Evolutionary conservation across 2,888 invertebrate species (phyloP), one percentile per base, ranked within the genome.

Genomic region (Cosmorhoe ocellata): DNA sequence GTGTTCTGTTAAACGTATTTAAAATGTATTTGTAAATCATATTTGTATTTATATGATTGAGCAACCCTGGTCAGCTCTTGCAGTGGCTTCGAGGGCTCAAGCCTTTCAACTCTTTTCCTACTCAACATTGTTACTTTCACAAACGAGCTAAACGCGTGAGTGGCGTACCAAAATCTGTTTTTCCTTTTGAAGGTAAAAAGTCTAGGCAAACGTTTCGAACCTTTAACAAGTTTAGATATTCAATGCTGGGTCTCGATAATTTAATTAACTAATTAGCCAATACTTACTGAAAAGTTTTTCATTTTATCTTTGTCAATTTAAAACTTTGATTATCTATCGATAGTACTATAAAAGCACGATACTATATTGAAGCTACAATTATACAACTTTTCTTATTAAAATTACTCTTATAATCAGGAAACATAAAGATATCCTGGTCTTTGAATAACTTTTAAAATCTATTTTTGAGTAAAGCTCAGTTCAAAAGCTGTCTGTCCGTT

Each of bases 71-170:
- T 47, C 39, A 44, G 47, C 48, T 51, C 37, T 33, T 63, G 52
- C 59, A 75, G 70, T 62, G 69, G 66, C 67, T 59, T 48, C 49
- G 63, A 57, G 68, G 66, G 70, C 65, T 64, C 66, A 72, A n/a
- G 77, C 69, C 76, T 81, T 82, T 85, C 81, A 83, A 85, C 85
- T 84, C 80, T 84, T 86, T 80, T 79, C 69, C 77, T 74, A 76
- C 84, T 82, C 84, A 81, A 83, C 84, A 79, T 80, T 85, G 88
- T 84, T 87, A 84, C 81, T 81, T 81, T 76, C 75, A 80, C 83
- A 85, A 86, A 86, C 84, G 84, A 82, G 81, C 63, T 63, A 62
- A 71, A 71, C 64, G 66, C 84, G 84, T 87, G 85, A 82, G 83
- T 72, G 68, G 83, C 74, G 68, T 85, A 77, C 81, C 72, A 76